These are phyloP conservation scores for Pachliopta kotzebuea DNA, from an alignment of 2,888 invertebrate species.

Conservation along the genomic window DNA sequence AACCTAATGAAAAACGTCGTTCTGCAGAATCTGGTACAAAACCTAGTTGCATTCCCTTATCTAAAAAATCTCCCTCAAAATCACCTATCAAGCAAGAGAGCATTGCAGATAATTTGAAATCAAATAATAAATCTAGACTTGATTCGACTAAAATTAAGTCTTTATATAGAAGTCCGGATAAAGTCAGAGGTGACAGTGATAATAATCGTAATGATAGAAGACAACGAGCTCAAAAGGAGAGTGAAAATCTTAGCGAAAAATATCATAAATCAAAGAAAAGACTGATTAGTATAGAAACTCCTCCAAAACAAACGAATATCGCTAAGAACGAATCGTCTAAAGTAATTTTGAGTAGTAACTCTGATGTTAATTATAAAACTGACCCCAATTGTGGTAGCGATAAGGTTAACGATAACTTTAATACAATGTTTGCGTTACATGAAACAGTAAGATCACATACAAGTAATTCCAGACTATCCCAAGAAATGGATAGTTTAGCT, in stretches of 20 bases:
- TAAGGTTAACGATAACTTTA: conserved; percentile 50
- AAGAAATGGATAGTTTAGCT: conserved; percentile 83
- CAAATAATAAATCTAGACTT: conserved; percentile 55
- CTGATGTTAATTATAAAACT: conserved; percentile 47
- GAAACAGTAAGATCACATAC: conserved; percentile 69
- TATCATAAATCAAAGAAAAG: conserved; percentile 79
- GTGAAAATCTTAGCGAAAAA: conserved; percentile 75
- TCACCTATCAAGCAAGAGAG: conserved; percentile 67
- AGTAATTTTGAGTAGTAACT: conserved; percentile 57
- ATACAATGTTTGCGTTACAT: conserved; percentile 71
- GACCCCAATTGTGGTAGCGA: conserved; percentile 51
- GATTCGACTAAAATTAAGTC: conserved; percentile 54
- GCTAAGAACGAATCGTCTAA: conserved; percentile 60
- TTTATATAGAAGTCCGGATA: conserved; percentile 63
- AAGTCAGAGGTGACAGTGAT: conserved; percentile 67
- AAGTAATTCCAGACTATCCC: conserved; percentile 69
- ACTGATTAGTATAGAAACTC: conserved; percentile 79
- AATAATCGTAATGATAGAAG: conserved; percentile 66
- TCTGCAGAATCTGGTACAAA: conserved; percentile 57
- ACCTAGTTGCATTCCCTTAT: conserved; percentile 71
- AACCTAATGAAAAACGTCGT: conserved; percentile 60
- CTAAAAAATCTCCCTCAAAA: conserved; percentile 59
- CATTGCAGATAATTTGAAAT: conserved; percentile 50
- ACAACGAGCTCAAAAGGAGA: conserved; percentile 75
- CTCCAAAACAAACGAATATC: conserved; percentile 64